phyloP scores from a whole-genome alignment of 64 coral and sea anemone genomes.

The Stichodactyla mertensii region DNA sequence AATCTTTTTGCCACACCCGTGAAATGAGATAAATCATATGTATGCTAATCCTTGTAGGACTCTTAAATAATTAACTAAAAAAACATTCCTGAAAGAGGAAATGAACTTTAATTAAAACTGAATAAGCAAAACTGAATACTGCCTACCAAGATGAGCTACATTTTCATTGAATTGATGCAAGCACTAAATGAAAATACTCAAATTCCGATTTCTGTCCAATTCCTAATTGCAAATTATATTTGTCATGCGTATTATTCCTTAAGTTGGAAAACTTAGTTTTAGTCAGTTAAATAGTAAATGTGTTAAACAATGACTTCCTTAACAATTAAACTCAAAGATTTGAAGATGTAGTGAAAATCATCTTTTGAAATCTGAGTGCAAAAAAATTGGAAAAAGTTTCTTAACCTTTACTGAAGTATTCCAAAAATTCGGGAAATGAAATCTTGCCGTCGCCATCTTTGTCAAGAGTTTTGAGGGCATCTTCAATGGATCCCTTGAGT shows the following conservation, averaged over 20 bases:
- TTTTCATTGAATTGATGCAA: background rate
- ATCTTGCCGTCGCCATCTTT: slow-evolving; percentile 74
- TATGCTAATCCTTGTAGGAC: background rate
- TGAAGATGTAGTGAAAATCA: background rate
- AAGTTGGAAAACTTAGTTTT: background rate
- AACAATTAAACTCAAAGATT: background rate
- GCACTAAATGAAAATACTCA: background rate
- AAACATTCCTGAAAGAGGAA: background rate
- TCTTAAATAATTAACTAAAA: background rate
- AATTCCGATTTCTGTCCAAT: background rate
- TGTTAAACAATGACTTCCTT: background rate
- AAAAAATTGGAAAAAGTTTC: background rate
- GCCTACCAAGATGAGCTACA: background rate
- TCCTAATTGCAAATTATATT: background rate
- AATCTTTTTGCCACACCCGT: background rate
- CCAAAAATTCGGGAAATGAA: slow-evolving; percentile 74
- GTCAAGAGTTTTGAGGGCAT: slow-evolving; percentile 46
- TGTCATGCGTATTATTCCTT: background rate
- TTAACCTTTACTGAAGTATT: background rate
- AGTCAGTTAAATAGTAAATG: background rate
- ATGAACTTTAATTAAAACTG: background rate
- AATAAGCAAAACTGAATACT: background rate
- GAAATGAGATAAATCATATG: background rate
- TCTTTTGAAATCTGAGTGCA: background rate
- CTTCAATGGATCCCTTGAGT: background rate